Base-by-base conservation (phyloP, 2,797 vertebrate species). In the Trematomus bernacchii region DNA sequence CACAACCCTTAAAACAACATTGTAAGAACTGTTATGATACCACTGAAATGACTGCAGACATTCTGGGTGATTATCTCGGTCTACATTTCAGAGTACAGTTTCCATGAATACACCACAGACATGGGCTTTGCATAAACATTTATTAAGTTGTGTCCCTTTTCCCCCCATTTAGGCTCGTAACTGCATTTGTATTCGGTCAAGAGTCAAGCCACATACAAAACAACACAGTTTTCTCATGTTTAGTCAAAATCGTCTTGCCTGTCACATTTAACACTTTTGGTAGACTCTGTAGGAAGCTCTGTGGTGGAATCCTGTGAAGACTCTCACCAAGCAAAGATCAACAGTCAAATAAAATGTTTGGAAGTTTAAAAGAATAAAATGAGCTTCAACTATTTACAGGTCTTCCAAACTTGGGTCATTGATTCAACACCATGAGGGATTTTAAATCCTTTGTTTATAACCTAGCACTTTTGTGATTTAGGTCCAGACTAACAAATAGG, bases 371-470 rank as follows among this genome's bases (percentile, higher is more conserved):
- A 91, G 79, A 93, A 83, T 85, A 90, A 87, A 86, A 87, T 89
- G 81, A 76, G 84, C 71, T 87, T 85, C 30, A 86, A 76, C 78
- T 92, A 93, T 94, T 83, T 93, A 94, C 91, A 94, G 18, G 71
- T 84, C 33, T 77, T 86, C 57, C 64, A 87, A 88, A 80, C 52
- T 42, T 23, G 65, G 58, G 50, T 79, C 10, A 47, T 72, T 40
- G 50, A 19, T 43, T 11, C 18, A 52, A 73, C 37, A 59, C 40
- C 48, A 58, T 52, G 18, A 55, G 19, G 37, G 13, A n/a, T 37
- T 37, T 58, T 11, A 55, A 50, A 15, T 44, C 33, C 43, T 64
- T 70, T 1, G 3, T 73, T 57, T 53, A 30, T 61, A 59, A 71
- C 33, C 21, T 67, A 5, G 50, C 68, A 72, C 46, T 79, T 76